Conservation (phyloP, 2,113 vertebrate species). For the Phylloscopus trochilus region DNA sequence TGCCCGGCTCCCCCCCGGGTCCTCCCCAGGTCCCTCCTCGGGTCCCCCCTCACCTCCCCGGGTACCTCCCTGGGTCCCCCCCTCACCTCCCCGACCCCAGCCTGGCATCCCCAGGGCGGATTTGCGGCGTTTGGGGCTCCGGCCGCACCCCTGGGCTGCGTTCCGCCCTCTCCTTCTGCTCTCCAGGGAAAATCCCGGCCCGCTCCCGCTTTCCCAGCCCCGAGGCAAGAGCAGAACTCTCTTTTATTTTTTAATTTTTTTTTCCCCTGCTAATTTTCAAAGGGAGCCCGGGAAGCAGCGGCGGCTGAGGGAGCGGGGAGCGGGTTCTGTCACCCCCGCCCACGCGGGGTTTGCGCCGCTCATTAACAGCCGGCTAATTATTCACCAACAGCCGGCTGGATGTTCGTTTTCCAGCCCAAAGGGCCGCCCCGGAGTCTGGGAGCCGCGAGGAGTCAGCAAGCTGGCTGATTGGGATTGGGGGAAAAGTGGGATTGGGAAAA, state of each 20-base stretch:
- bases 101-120: fast-evolving
- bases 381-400: no score
- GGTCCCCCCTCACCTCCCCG: no score
- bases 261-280: background rate
- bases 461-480: no score
- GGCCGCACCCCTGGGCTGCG: no score
- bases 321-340: background rate
- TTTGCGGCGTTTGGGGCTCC: fast-evolving
- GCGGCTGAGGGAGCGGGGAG: background rate
- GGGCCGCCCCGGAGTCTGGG: background rate
- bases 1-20: background rate
- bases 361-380: background rate
- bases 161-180: background rate
- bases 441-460: background rate
- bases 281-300: background rate
- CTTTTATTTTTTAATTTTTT: no score
- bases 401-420: background rate
- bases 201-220: background rate
- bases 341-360: background rate
- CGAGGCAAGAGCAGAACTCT: background rate
- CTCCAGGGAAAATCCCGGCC: background rate
- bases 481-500: no score
- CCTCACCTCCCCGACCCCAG: background rate
- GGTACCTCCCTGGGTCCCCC: background rate
- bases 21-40: background rate